Evolutionary conservation across 2,113 vertebrate species (phyloP).

Genomic region (Rattus norvegicus): GRCr8 NC_086019.1:40024501-40025000

Average conservation of each 20-base stretch:
- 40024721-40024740: not conserved
- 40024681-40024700: not conserved
- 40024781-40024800: not conserved
- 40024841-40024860: not conserved
- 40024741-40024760: not conserved
- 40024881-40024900: not conserved
- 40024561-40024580: too few relatives aligned
- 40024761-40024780: not conserved
- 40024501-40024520: not conserved
- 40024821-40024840: not conserved
- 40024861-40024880: not conserved
- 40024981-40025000: not conserved
- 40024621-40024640: not conserved
- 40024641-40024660: not conserved
- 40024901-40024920: not conserved
- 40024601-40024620: not conserved
- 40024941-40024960: not conserved
- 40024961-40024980: not conserved
- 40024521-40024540: not conserved
- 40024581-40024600: too few relatives aligned
- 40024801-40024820: not conserved
- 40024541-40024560: not conserved
- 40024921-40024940: not conserved
- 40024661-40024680: not conserved
- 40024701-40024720: not conserved